Base-by-base conservation (phyloP, 2,888 invertebrate species). In the Adela reaumurella region DNA sequence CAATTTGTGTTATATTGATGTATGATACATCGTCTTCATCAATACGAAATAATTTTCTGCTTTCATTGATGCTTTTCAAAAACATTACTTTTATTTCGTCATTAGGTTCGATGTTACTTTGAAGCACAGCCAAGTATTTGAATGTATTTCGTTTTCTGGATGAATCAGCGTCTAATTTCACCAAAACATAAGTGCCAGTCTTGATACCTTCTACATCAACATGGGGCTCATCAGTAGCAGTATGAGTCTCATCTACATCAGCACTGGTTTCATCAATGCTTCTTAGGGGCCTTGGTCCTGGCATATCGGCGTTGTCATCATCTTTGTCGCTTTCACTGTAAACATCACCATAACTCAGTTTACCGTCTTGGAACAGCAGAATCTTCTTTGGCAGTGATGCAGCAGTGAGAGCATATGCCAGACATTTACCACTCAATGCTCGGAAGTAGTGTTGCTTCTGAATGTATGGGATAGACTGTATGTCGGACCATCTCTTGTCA, bases 391-490 rank as follows among this genome's bases (percentile, higher is more conserved):
- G 42, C 11, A 5, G 16, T 17, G 17, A 42, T 4, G 42, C 17
- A 42, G 42, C 42, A 42, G 42, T 42, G 42, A 42, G 16, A 11
- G 17, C 42, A 42, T 24, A 24, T 24, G 24, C 24, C 24, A 24
- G 24, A 24, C 24, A 24, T 24, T 24, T 24, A 24, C 24, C 24
- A 8, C 24, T 24, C 24, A 24, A 24, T 45, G 42, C 48, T 19
- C 48, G 20, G 41, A 50, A 50, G 11, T 50, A 17, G 46, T 48
- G 50, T 14, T 50, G 47, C 43, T 48, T 48, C 24, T 48, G 48
- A 19, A 51, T 19, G 28, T 46, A 24, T 24, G 47, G 46, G 41
- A 29, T 48, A 43, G 43, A 24, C 24, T 24, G 24, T 24, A 24
- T 24, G 24, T 28, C 35, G 14, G 43, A 46, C 46, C 49, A 46